Conservation (phyloP, 2,113 vertebrate genomes). For the Lagopus leucura region DNA sequence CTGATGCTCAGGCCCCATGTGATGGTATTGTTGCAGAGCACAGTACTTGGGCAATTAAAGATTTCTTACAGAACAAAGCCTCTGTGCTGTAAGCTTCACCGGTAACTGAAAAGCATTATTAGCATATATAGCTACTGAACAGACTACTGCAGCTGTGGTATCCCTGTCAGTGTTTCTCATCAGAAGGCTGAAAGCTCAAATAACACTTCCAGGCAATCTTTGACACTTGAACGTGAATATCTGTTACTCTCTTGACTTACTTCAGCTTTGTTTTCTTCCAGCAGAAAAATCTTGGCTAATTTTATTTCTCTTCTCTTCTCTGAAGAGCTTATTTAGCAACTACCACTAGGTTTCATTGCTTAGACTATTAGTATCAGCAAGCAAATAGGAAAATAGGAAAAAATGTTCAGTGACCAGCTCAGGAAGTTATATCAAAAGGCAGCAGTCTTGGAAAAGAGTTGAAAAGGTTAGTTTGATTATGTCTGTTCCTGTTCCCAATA, state of each 20-base stretch:
- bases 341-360: not conserved
- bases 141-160: not conserved
- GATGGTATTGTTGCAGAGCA: not conserved
- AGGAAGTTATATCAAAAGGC: not conserved
- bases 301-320: not conserved
- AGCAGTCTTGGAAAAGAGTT: not conserved
- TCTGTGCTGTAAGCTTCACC: not conserved
- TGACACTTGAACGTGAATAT: not conserved
- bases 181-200: not conserved
- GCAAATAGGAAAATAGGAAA: not conserved
- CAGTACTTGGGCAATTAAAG: not conserved
- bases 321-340: not conserved
- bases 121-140: not conserved
- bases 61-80: not conserved
- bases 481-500: not conserved
- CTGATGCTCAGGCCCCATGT: not conserved
- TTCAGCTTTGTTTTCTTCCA: not conserved
- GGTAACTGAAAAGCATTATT: not conserved
- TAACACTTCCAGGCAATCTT: not conserved
- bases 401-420: not conserved
- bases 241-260: not conserved
- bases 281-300: not conserved
- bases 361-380: fast-evolving
- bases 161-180: not conserved
- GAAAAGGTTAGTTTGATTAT: not conserved